Evolutionary conservation across 2,113 vertebrate genomes (phyloP), one percentile per base, ranked within the genome.

Genomic region (Catagonus wagneri): DNA sequence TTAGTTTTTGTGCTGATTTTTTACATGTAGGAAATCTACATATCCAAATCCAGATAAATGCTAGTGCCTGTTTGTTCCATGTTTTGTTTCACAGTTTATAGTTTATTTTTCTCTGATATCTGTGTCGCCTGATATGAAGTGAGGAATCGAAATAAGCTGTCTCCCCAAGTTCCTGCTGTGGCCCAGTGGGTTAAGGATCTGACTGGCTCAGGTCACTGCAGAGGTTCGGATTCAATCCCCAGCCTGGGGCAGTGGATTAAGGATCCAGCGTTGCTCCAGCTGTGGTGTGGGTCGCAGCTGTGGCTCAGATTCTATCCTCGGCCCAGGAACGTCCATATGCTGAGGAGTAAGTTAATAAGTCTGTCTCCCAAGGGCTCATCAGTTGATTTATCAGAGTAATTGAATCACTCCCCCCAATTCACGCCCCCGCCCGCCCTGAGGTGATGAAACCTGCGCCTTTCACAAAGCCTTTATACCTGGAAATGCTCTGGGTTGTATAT

Each of bases 401-500:
- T 1, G 3, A 7, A 44, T 11, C 13, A 3, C 10, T 3, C 7
- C 4, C 69, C 44, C 44, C 44, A 8, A 44, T 58, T 14, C 0
- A 7, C 10, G 32, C 8, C n/a, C 17, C n/a, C 7, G 50, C 60
- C 27, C 14, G 3, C 16, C 0, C 3, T 50, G 29, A 65, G 25
- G 20, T 4, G n/a, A 29, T 11, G 3, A 36, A 34, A 11, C 10
- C 61, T 75, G 23, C 17, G 1, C 0, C 3, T 34, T 25, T 52
- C 20, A 1, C 0, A 2, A 22, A 34, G 3, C 19, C 11, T 60
- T n/a, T 44, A 34, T 16, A 25, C 14, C 0, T 0, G 0, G 25
- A 9, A 32, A 3, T 7, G 66, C 27, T 4, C 23, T 34, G 15
- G 25, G 14, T 13, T 52, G 36, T 23, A 13, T 19, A 14, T 13